Base-by-base conservation (phyloP, 2,888 invertebrate species). In the Drosophila borborema region DNA sequence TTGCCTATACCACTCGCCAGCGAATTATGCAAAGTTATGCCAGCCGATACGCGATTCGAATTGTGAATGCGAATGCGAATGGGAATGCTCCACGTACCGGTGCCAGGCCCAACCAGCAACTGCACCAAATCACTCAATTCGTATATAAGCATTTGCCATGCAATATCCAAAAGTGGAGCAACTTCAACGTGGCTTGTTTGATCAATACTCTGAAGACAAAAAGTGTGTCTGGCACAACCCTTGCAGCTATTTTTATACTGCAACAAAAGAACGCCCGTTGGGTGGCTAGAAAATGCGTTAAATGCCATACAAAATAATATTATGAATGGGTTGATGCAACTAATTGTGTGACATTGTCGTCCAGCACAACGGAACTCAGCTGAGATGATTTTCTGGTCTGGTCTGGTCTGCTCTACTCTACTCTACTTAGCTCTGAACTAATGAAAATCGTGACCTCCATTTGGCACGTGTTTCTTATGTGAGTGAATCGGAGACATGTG, bases 371-470 rank as follows among this genome's bases (percentile, higher is more conserved):
- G 73, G 56, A 55, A 59, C 58, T 63, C 20, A 46, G 14, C 20
- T 23, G 14, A 46, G 45, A 20, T 46, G 20, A 1, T 45, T 20
- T 45, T 7, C 14, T 45, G 18, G 1, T 20, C 23, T 20, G 70
- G 34, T 8, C 36, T 36, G 12, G 1, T 10, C 12, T 12, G 36
- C 36, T 10, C 3, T 36, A 10, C 36, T 36, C 8, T 8, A 16
- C 14, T 38, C 38, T 5, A 14, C 7, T 16, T 16, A 38, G 38
- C 38, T 40, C 6, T 6, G 38, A 83, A 81, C 84, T 91, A 91
- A 91, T 91, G 92, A 91, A 91, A 91, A 91, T 91, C 92, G 92
- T 91, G 91, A 91, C 91, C 90, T 85, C 65, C 69, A 74, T 72
- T 71, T 43, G 43, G 71, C 64, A 77, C 65, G 74, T 66, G 61